Base-by-base conservation (phyloP, 2,113 vertebrate genomes). In the Bufo gargarizans region DNA sequence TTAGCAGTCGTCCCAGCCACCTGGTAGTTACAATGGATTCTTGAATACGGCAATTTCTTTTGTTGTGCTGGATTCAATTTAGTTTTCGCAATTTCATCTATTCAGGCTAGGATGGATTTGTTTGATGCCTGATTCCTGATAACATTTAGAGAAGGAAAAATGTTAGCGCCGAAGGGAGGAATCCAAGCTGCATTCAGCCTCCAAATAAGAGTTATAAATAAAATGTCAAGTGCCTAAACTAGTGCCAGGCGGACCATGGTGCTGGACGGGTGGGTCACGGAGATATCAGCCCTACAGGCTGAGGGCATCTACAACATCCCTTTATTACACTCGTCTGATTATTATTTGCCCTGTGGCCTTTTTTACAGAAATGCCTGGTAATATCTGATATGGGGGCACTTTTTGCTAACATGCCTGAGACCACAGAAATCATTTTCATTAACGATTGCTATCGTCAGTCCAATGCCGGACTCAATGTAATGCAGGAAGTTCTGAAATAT, bases 201-300 rank as follows among this genome's bases (percentile, higher is more conserved):
- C 49, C 77, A 50, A 74, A 87, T 69, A 58, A 61, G 81, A 82
- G 67, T 50, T 65, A 61, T 82, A 82, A 88, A 82, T 82, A 88
- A 88, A 88, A 82, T 82, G 86, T 88, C 86, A 88, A 59, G 63
- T n/a, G 53, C 78, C 49, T 76, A 82, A 74, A 72, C 65, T 50
- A 19, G 50, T 74, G 78, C 72, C 86, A 88, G 56, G 86, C 78
- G 43, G 65, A 74, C 65, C 49, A 20, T 20, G 59, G 78, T 33
- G n/a, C n/a, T 3, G 78, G 45, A 56, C 47, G 61, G 49, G 47
- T 58, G 49, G 63, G 86, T 82, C 86, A 74, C 53, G 33, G 43
- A 50, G 45, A 82, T 82, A 88, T 82, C 63, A 82, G 72, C 86
- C 74, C 16, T 82, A 67, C 19, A 58, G 79, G 33, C 55, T 72